A percentile compares a stretch with the other conserved stretches of the same genome.
These are phyloP conservation scores for Nannospalax galili DNA, from an alignment of 2,113 vertebrate species.

Conservation along the genomic window DNA sequence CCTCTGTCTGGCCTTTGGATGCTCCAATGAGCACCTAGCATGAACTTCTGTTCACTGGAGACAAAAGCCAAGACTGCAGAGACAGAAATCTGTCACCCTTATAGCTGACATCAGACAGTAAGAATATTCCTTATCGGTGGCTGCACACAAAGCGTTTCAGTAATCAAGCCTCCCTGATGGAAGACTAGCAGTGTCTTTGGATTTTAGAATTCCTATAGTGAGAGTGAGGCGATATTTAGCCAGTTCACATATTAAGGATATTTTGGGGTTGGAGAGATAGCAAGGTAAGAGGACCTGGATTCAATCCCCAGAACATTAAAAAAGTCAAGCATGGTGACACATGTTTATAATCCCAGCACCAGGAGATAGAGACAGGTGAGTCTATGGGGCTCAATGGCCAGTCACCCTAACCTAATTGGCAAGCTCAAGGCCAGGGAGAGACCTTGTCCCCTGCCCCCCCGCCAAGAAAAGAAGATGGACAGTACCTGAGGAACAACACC, in stretches of 20 bases:
- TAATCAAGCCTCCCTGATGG: neutral
- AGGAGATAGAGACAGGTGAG: neutral
- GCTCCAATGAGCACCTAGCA: neutral
- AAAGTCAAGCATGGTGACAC: neutral
- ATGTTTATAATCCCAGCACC: neutral
- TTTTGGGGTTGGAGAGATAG: neutral
- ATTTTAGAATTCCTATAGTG: neutral
- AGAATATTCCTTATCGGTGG: neutral
- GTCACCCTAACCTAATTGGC: too few relatives aligned
- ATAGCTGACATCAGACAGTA: neutral
- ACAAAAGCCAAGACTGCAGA: slow-evolving; percentile 43
- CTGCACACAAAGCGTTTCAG: neutral
- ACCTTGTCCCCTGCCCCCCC: too few relatives aligned
- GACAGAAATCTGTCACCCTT: slow-evolving; percentile 42
- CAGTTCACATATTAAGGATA: neutral
- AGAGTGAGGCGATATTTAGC: neutral
- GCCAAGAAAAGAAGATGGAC: neutral
- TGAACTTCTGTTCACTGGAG: slow-evolving; percentile 43
- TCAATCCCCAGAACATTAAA: neutral
- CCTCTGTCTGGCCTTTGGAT: slow-evolving; percentile 25
- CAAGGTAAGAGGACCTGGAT: neutral
- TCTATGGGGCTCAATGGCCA: too few relatives aligned
- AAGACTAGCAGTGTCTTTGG: neutral
- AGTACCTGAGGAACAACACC: too few relatives aligned
- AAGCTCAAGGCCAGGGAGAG: too few relatives aligned